Evolutionary conservation across 1,140 invertebrate genomes (phyloP), one percentile per base, ranked within the genome.

Genomic region (Neodiprion pinetum): DNA sequence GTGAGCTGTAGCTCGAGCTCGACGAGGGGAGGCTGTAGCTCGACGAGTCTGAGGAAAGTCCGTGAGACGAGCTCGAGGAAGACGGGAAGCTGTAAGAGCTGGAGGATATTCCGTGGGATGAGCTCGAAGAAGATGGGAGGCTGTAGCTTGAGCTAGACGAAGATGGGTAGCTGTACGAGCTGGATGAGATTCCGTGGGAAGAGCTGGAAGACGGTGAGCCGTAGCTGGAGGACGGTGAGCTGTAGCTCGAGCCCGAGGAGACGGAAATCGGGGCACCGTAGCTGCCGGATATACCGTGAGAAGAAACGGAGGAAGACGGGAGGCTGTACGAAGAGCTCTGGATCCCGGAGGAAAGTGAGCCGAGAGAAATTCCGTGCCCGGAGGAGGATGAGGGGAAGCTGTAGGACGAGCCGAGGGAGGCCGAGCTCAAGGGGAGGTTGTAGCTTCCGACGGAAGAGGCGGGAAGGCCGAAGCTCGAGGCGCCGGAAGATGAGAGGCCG

Each of bases 151-250:
- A 53, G n/a, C 78, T 74, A n/a, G 79, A 70, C 7, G 77, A 77
- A 23, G 78, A 74, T n/a, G 79, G 72, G 21, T 79, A 67, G 47
- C 70, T 71, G 1, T 72, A 65, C 48, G 77, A 75, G 11, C 50
- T 70, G 10, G 75, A 53, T 8, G 80, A 78, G 10, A 11, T n/a
- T 72, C 21, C 11, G 66, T 21, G 47, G 61, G 75, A 72, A 47
- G 72, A 61, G 74, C 23, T 40, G 28, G 28, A 40, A 4, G 79
- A 76, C 14, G 80, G 67, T 9, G 79, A 76, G n/a, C 81, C 80
- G n/a, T 85, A 77, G 40, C 80, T 74, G 7, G 79, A 77, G 1
- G 78, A 74, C 14, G 82, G 74, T 14, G 79, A 2, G 48, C 53
- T 74, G 28, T 83, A 85, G 21, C 75, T 70, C 1, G 78, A 72